These are phyloP conservation scores for Atrichornis clamosus DNA, from an alignment of 2,113 vertebrate genomes.

Conservation along the genomic window DNA sequence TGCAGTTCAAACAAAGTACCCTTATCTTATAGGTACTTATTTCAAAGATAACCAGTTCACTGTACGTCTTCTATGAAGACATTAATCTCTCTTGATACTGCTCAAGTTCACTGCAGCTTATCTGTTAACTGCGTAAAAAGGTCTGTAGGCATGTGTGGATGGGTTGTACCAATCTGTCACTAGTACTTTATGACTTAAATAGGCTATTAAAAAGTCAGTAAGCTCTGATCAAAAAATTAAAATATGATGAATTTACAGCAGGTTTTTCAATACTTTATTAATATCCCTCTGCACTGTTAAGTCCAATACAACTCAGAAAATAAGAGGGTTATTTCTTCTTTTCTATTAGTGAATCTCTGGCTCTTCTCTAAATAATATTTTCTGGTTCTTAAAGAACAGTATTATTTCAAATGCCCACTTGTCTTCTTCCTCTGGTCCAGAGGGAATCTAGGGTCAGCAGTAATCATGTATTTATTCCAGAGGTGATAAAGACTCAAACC, in stretches of 20 bases:
- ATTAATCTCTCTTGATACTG: not conserved
- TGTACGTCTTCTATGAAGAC: not conserved
- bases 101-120: not conserved
- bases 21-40: not conserved
- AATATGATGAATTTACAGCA: not conserved
- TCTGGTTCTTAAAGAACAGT: not conserved
- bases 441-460: not conserved
- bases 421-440: not conserved
- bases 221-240: not conserved
- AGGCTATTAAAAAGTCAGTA: not conserved
- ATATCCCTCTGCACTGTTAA: not conserved
- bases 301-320: not conserved
- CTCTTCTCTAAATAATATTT: not conserved
- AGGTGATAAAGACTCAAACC: not conserved
- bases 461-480: not conserved
- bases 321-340: not conserved
- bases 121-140: not conserved
- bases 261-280: not conserved
- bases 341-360: not conserved
- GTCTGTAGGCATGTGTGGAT: accelerated
- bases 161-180: not conserved
- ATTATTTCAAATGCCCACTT: not conserved
- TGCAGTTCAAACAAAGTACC: not conserved
- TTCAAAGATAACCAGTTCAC: not conserved
- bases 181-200: not conserved